Evolutionary conservation across 1,140 invertebrate genomes (phyloP), one percentile per base, ranked within the genome.

Genomic region (Macrosteles quadrilineatus): DNA sequence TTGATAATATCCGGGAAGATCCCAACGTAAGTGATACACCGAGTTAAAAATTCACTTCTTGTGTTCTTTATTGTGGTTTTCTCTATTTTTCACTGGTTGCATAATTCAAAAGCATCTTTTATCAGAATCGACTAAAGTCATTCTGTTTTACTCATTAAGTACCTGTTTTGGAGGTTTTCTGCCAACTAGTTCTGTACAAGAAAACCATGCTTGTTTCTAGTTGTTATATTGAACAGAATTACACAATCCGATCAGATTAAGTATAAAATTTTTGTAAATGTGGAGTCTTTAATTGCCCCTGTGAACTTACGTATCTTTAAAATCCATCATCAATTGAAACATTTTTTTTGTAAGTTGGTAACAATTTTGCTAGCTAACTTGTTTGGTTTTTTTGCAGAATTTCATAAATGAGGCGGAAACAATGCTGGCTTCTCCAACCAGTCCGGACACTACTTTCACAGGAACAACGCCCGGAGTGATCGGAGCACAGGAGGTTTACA

Each of bases 401-500:
- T 94, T 93, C 79, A 89, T 93, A 75, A 85, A 88, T 74, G 90
- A 93, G 80, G 90, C 91, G 47, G 89, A 92, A 80, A 88, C 82
- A 75, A 83, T 93, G 82, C 78, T 92, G 73, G 86, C 89, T 76
- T 89, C 87, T 74, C 89, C 90, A 47, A 86, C 86, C 73, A 89
- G 89, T 66, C 89, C 87, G 1, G 87, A 89, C 75, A 82, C 84
- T 53, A 81, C 83, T 57, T 84, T 85, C 78, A 77, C 82, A 62
- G 82, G 84, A 25, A 88, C 85, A 63, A 96, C 94, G 30, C 94
- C 95, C 27, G 94, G 95, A 72, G 95, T 97, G 12, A 97, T 97
- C 74, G 95, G 95, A 70, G 91, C 94, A 70, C 95, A 96, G 83
- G 94, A 97, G 83, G 92, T 97, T 57, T 97, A 97, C 81, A 88